A percentile compares a stretch with the other conserved stretches of the same genome.
These are phyloP conservation scores for Vanessa cardui DNA, from an alignment of 2,888 invertebrate species.

Conservation along the genomic window DNA sequence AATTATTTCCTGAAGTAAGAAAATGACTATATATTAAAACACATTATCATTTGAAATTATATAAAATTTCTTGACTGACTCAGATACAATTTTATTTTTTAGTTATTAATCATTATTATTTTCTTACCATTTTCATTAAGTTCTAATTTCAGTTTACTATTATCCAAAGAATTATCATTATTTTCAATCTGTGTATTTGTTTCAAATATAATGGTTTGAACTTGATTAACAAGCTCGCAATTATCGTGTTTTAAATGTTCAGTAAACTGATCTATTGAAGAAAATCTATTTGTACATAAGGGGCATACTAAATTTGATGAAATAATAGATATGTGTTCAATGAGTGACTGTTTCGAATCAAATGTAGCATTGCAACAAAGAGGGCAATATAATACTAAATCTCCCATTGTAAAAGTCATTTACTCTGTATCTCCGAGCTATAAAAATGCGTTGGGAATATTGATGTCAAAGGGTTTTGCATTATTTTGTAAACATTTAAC, in stretches of 20 bases:
- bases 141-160: constrained; percentile 18
- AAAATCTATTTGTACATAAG: constrained; percentile 80
- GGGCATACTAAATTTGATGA: constrained; percentile 82
- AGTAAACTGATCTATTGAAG: constrained; percentile 79
- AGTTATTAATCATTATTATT: neutral
- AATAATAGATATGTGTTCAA: constrained; percentile 77
- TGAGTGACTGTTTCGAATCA: constrained; percentile 78
- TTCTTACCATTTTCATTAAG: constrained; percentile 19
- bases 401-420: constrained; percentile 72
- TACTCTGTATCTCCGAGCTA: neutral
- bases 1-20: neutral
- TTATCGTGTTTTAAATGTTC: constrained; percentile 80
- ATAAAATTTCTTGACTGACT: neutral
- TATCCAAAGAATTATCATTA: constrained; percentile 29
- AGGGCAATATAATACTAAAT: constrained; percentile 80
- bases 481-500: constrained; percentile 60
- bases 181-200: constrained; percentile 20
- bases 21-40: neutral
- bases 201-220: constrained; percentile 24
- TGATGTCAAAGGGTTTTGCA: constrained; percentile 30
- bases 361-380: constrained; percentile 86
- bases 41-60: neutral
- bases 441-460: constrained; percentile 9
- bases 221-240: constrained; percentile 49
- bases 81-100: neutral